Conservation (phyloP, 2,888 invertebrate genomes). For the Athripsodes cinereus region DNA sequence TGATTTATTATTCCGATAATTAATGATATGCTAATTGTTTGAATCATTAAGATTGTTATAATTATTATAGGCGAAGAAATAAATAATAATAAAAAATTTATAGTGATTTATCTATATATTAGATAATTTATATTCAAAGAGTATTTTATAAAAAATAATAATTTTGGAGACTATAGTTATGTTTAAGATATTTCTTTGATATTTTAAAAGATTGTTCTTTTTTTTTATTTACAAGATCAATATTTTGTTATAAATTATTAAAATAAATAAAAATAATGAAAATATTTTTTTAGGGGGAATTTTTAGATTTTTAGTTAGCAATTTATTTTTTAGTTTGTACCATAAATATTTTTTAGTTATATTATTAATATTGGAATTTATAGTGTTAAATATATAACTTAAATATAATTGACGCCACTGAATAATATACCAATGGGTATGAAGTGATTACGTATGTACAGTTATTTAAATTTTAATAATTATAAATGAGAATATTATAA, state of each 20-base stretch:
- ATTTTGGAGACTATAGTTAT: conserved; percentile 64
- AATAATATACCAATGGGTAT: too few species aligned
- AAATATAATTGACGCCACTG: too few species aligned
- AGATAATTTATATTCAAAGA: conserved; percentile 44
- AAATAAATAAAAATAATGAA: conserved; percentile 54
- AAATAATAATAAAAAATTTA: neutral
- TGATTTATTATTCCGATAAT: conserved; percentile 41
- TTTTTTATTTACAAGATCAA: conserved; percentile 64
- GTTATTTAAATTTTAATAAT: too few species aligned
- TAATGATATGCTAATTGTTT: conserved; percentile 31
- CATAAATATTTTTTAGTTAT: conserved; percentile 55
- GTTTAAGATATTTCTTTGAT: conserved; percentile 52
- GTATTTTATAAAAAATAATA: conserved; percentile 62
- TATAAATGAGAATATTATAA: too few species aligned
- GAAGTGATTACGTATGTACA: too few species aligned
- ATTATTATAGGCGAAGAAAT: conserved; percentile 1
- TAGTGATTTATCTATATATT: neutral
- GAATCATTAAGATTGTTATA: neutral
- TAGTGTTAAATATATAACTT: conserved; percentile 52
- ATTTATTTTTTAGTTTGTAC: conserved; percentile 50
- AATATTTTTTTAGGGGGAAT: conserved; percentile 40
- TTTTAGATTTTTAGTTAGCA: conserved; percentile 47
- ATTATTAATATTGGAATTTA: conserved; percentile 56
- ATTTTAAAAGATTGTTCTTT: conserved; percentile 53
- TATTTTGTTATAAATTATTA: conserved; percentile 61